Base-by-base conservation (phyloP, 2,113 vertebrate genomes). In the Myocastor coypus region DNA sequence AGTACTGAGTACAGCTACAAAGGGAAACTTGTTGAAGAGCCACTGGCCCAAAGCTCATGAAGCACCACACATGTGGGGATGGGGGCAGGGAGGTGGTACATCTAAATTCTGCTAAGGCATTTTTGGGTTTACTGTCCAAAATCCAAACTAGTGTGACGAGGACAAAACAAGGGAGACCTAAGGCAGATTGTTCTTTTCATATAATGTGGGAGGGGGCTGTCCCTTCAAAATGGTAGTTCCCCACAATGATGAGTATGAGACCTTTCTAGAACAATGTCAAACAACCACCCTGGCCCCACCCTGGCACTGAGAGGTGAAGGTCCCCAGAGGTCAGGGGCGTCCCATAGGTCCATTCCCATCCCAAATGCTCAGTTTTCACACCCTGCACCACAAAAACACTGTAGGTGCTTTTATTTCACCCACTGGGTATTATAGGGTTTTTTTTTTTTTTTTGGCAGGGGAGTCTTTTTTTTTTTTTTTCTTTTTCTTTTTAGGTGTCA, bases 371-470 rank as follows among this genome's bases (percentile, higher is more conserved):
- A 75, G 68, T 68, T 68, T 87, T 96, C 95, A 19, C 83, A 97
- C 63, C 96, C 97, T 97, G 97, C 93, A 96, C 95, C 97, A 94
- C 94, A 97, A 94, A 93, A 94, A 89, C 22, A 10, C 82, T 94
- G 96, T 91, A 93, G 26, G 94, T 82, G 22, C 50, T 66, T 63
- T 42, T 13, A 26, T 14, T 40, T 40, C 88, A 84, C 80, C 46
- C 89, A 96, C 52, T 96, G 94, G 87, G 13, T 89, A 75, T 50
- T 71, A 86, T n/a, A n/a, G n/a, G n/a, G 9, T 28, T n/a, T 37
- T 69, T 69, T 69, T 20, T 69, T 69, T 46, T 46, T 46, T 46
- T 46, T 46, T 46, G 66, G 32, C 32, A 32, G 66, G 32, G 66
- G 66, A 7, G 14, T 34, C 0, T n/a, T 20, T 69, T 69, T 69